Conservation (phyloP, 2,888 invertebrate genomes). For the Athalia cordata region DNA sequence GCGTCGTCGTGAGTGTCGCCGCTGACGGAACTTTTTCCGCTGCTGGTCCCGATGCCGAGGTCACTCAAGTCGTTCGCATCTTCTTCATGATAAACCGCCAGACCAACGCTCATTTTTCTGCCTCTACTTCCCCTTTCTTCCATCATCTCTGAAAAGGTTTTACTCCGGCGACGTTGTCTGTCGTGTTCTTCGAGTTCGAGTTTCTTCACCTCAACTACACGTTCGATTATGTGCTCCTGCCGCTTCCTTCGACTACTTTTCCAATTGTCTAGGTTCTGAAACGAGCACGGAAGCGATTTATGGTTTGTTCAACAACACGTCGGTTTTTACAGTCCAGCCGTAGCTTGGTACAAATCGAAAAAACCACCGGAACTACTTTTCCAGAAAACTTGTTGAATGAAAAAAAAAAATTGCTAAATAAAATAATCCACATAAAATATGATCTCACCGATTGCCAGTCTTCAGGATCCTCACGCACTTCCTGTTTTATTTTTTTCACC, state of each 20-base stretch:
- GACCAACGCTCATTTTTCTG: constrained; percentile 76
- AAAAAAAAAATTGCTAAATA: not conserved
- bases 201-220: constrained; percentile 92
- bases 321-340: not conserved
- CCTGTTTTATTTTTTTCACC: constrained; percentile 88
- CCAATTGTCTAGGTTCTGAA: constrained; percentile 94
- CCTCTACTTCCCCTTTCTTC: constrained; percentile 84
- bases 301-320: constrained; percentile 3
- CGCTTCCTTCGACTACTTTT: constrained; percentile 94
- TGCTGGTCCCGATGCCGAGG: constrained; percentile 80
- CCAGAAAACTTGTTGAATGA: not conserved
- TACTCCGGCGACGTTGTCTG: constrained; percentile 82
- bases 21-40: constrained; percentile 71
- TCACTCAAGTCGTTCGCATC: constrained; percentile 90
- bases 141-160: constrained; percentile 96
- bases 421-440: not conserved
- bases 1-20: constrained; percentile 71
- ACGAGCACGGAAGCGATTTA: constrained; percentile 33
- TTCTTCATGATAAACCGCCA: constrained; percentile 86
- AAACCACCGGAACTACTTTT: no score
- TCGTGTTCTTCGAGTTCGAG: constrained; percentile 86
- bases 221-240: constrained; percentile 92
- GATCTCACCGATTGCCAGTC: constrained; percentile 92
- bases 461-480: constrained; percentile 88
- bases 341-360: not conserved